These are phyloP conservation scores for Emydoidea blandingii DNA, from an alignment of 2,797 vertebrate genomes.

Conservation along the genomic window DNA sequence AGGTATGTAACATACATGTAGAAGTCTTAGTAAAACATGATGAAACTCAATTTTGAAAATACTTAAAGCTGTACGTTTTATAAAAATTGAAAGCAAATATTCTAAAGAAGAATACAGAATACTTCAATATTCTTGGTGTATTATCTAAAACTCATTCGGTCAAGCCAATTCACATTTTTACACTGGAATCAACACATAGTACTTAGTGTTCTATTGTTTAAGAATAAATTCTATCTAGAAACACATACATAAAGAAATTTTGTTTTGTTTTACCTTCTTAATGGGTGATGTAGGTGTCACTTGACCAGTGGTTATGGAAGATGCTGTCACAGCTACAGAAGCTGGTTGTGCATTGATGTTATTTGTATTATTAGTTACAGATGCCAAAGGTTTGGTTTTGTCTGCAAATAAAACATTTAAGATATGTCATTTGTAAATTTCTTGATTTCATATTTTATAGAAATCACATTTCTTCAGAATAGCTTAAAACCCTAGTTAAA, in stretches of 20 bases:
- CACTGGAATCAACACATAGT: background rate
- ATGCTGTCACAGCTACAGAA: conserved; percentile 81
- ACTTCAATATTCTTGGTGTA: background rate
- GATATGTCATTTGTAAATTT: conserved; percentile 7
- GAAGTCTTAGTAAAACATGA: background rate
- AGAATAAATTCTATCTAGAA: background rate
- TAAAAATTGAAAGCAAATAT: background rate
- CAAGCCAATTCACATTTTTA: background rate
- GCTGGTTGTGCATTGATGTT: conserved; percentile 82
- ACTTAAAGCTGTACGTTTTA: rapidly evolving
- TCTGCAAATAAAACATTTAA: conserved; percentile 81
- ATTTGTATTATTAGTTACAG: conserved; percentile 87
- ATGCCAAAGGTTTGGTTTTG: conserved; percentile 88
- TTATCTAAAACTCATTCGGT: background rate
- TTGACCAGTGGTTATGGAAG: conserved; percentile 89
- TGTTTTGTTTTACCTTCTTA: conserved; percentile 90
- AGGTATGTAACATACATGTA: background rate
- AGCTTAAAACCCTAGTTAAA: background rate
- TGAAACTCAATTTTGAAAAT: background rate
- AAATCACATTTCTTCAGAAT: background rate
- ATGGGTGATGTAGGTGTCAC: conserved; percentile 92
- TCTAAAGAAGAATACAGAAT: background rate
- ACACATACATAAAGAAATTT: rapidly evolving
- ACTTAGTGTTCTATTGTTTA: too few species aligned
- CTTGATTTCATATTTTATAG: background rate